Evolutionary conservation across 1,140 invertebrate species (phyloP), one percentile per base, ranked within the genome.

Genomic region (Micrasema minimum): DNA sequence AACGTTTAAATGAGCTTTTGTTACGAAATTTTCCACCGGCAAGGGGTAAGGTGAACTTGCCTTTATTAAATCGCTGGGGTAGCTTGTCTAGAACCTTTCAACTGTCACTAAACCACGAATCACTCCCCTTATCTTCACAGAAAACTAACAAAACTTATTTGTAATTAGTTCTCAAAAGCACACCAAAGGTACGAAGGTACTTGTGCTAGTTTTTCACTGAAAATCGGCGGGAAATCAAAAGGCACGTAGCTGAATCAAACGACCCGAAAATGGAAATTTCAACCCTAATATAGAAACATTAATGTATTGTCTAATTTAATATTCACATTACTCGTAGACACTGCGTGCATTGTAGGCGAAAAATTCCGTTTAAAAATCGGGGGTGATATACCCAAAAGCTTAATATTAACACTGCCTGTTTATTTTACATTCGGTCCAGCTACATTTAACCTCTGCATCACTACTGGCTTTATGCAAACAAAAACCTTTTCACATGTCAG

Each of bases 401-500:
- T 43, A 62, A 62, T 62, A 43, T 62, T 62, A 43, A 18, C 57
- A 22, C 35, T 20, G 20, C 20, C n/a, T n/a, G n/a, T 62, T 62
- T 43, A 62, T n/a, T 62, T 62, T 45, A 62, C 45, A 43, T 10
- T 0, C 9, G 22, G 37, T 23, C 16, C n/a, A 10, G 11, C 16
- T 62, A 57, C 23, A 12, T 20, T 5, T 20, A 18, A 26, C 22
- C 38, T 20, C 38, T 9, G 37, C 20, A 62, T 43, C 37, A 62
- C 41, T 38, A 45, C 38, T 12, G 57, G 57, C 57, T 18, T 18
- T 43, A 22, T 43, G 20, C 57, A 62, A 62, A 62, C 57, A 62
- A 62, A 23, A 18, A 22, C 57, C 14, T 62, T 43, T 62, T 62
- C 57, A 23, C 57, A 20, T 43, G 57, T 62, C 57, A 62, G 45